Conservation (phyloP, 2,113 vertebrate species). For the Sylvilagus bachmani region DNA sequence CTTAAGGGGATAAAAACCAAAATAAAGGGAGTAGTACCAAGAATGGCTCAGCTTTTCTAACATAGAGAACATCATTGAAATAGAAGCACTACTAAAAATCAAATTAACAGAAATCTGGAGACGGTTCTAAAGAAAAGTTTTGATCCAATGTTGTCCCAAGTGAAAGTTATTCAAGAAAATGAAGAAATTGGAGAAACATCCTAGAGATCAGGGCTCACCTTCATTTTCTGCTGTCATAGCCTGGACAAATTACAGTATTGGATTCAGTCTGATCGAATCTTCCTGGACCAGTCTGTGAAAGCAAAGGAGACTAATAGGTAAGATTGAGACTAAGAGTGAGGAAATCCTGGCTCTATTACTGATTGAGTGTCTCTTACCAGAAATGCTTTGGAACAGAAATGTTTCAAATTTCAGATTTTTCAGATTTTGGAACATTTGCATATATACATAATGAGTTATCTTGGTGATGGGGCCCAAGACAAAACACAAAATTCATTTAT, state of each 20-base stretch:
- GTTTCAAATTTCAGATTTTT: background rate
- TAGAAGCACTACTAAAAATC: background rate
- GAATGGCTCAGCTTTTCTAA: background rate
- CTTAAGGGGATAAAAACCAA: background rate
- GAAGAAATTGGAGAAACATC: background rate
- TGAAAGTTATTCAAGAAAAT: constrained; percentile 4
- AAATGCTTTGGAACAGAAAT: background rate
- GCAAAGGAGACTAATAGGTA: background rate
- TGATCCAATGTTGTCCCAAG: background rate
- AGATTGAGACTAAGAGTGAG: background rate
- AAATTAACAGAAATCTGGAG: background rate
- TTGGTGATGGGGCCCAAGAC: background rate
- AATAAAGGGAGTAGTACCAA: background rate
- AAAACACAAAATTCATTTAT: background rate
- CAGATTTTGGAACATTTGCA: background rate
- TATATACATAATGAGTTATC: background rate
- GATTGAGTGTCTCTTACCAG: background rate
- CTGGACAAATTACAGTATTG: background rate
- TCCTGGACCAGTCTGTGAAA: background rate
- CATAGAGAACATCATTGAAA: background rate
- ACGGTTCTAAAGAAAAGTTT: background rate
- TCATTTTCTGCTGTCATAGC: background rate
- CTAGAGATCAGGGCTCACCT: background rate
- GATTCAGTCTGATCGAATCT: background rate
- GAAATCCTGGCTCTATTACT: background rate